Base-by-base conservation (phyloP, 2,888 invertebrate species). In the Panopea generosa region DNA sequence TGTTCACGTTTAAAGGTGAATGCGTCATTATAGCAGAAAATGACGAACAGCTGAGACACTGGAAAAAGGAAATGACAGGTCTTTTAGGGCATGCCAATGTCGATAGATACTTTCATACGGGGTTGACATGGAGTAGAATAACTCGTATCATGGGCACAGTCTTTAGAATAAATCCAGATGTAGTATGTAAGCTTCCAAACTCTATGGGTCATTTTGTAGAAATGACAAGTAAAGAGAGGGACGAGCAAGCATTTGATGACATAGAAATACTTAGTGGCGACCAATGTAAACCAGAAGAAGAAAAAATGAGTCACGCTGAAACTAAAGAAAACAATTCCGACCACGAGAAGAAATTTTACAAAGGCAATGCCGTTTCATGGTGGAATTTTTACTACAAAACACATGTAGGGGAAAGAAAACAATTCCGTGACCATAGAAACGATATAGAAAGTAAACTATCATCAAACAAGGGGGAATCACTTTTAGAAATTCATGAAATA, bases 181-280 rank as follows among this genome's bases (percentile, higher is more conserved):
- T 33, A n/a, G 62, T 70, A 24, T 70, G 62, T 22, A 70, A 70
- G 20, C 61, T 70, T 20, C 70, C 70, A 20, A 43, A 53, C 16
- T 61, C 45, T 47, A 45, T 45, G 2, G 55, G 56, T 9, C 38
- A 45, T 38, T 53, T 49, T 38, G 56, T 55, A 1, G 70, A 70
- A 56, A 70, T 70, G 70, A 70, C 70, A 6, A 56, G 33, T 11
- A 56, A 47, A 22, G 70, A 70, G 27, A 61, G 50, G 47, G 27
- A 52, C 14, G 16, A 18, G 2, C 14, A 43, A 16, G 22, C 43
- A 4, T 49, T 50, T 7, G 20, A n/a, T 29, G 85, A 87, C 52
- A 65, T 87, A 18, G 86, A 87, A 11, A 81, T 89, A 43, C 63
- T 88, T 6, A 62, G 68, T 45, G 74, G 74, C 2, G 56, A 59